phyloP scores from a whole-genome alignment of 2,113 vertebrate genomes.

The Rhynchomys soricoides region DNA sequence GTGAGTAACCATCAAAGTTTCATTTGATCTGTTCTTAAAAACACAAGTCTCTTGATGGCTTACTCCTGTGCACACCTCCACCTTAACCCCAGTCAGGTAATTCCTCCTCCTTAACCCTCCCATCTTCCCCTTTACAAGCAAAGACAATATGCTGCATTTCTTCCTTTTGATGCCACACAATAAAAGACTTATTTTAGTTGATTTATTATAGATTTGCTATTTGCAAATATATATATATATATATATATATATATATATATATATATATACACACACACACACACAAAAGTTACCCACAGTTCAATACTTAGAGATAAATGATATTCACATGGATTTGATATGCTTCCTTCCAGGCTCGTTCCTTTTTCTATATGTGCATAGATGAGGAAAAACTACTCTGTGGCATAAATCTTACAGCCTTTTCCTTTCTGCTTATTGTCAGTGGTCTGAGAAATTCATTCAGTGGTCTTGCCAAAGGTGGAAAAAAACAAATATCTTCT shows the following conservation, averaged over 20 bases:
- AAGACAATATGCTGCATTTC: background rate
- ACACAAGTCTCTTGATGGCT: background rate
- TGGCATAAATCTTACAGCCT: background rate
- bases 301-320: background rate
- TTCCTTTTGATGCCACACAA: background rate
- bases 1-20: background rate
- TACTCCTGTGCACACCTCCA: background rate
- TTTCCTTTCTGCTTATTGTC: constrained; percentile 33
- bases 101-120: background rate
- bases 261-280: no score
- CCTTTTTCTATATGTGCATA: background rate
- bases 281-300: background rate
- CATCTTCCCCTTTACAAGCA: background rate
- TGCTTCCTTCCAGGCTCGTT: background rate
- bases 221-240: background rate
- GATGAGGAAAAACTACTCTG: background rate
- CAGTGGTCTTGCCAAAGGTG: constrained; percentile 37
- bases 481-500: constrained; percentile 63
- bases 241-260: no score
- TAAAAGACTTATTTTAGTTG: background rate
- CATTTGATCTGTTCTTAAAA: constrained; percentile 5
- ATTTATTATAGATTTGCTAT: constrained; percentile 19
- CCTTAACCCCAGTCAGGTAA: background rate
- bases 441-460: constrained; percentile 59
- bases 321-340: background rate